Conservation (phyloP, 2,888 invertebrate genomes). For the Macaria notata region DNA sequence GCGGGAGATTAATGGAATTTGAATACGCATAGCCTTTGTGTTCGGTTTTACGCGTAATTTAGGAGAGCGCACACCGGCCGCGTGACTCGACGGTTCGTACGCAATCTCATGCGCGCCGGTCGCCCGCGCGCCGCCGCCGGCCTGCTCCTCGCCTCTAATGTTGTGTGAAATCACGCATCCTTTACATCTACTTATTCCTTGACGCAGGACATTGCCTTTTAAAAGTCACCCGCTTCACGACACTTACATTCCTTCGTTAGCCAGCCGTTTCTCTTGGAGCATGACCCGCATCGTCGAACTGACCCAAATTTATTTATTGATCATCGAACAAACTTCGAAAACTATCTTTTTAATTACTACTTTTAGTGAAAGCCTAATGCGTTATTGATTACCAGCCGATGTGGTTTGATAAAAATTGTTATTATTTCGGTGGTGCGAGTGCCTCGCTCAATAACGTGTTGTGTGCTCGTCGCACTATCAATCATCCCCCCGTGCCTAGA, state of each 20-base stretch:
- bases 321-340: conserved; percentile 31
- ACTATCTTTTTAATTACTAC: conserved; percentile 40
- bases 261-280: conserved; percentile 1
- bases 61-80: conserved; percentile 68
- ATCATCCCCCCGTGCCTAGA: conserved; percentile 68
- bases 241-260: conserved; percentile 31
- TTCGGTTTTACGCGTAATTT: conserved; percentile 81
- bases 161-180: conserved; percentile 57
- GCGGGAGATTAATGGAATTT: conserved; percentile 81
- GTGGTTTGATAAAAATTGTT: conserved; percentile 49
- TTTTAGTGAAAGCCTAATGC: conserved; percentile 48
- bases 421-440: conserved; percentile 55
- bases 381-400: conserved; percentile 50
- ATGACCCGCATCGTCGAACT: conserved; percentile 1
- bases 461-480: conserved; percentile 75
- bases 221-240: conserved; percentile 16
- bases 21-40: conserved; percentile 82
- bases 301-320: conserved; percentile 2
- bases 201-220: conserved; percentile 19
- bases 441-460: conserved; percentile 68
- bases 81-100: conserved; percentile 72
- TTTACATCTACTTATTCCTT: conserved; percentile 27
- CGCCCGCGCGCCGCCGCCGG: conserved; percentile 3
- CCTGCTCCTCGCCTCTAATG: conserved; percentile 37
- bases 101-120: conserved; percentile 52